Conservation (phyloP, 2,888 invertebrate genomes). For the Serripes groenlandicus region DNA sequence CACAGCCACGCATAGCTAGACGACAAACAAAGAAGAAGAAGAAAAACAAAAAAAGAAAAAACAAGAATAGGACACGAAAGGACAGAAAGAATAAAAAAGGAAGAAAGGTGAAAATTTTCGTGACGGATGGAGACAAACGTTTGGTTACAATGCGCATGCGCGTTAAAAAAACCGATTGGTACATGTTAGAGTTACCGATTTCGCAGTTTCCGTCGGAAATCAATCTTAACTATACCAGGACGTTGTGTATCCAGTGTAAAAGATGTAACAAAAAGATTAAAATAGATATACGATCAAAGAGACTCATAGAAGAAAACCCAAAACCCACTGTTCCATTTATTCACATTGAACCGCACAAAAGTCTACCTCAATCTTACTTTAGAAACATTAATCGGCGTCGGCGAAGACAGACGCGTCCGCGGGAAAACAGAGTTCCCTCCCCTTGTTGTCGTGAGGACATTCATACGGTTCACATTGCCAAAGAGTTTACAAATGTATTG, state of each 20-base stretch:
- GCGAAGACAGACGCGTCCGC: background rate
- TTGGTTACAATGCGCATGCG: slow-evolving; percentile 54
- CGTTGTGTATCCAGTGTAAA: slow-evolving; percentile 56
- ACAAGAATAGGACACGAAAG: background rate
- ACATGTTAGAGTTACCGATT: slow-evolving; percentile 55
- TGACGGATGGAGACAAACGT: slow-evolving; percentile 44
- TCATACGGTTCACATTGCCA: slow-evolving; percentile 45
- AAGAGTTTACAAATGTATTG: slow-evolving; percentile 42
- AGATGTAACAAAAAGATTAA: slow-evolving; percentile 56
- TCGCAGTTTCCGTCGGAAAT: slow-evolving; percentile 54
- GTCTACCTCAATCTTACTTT: slow-evolving; percentile 49
- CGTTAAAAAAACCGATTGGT: slow-evolving; percentile 44
- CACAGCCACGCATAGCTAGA: background rate
- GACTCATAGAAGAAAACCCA: slow-evolving; percentile 5
- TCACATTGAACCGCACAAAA: slow-evolving; percentile 38
- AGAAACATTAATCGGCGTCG: slow-evolving; percentile 44
- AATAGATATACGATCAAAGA: slow-evolving; percentile 42
- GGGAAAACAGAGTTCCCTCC: slow-evolving; percentile 4
- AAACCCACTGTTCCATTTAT: slow-evolving; percentile 58
- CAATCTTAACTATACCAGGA: slow-evolving; percentile 40
- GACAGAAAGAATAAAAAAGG: slow-evolving; percentile 27
- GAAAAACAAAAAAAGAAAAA: slow-evolving; percentile 7
- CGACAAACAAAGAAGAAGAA: slow-evolving; percentile 12
- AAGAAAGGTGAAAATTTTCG: slow-evolving; percentile 47
- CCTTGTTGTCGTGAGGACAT: slow-evolving; percentile 46